Conservation (phyloP, 2,888 invertebrate genomes). For the Notodonta dromedarius region DNA sequence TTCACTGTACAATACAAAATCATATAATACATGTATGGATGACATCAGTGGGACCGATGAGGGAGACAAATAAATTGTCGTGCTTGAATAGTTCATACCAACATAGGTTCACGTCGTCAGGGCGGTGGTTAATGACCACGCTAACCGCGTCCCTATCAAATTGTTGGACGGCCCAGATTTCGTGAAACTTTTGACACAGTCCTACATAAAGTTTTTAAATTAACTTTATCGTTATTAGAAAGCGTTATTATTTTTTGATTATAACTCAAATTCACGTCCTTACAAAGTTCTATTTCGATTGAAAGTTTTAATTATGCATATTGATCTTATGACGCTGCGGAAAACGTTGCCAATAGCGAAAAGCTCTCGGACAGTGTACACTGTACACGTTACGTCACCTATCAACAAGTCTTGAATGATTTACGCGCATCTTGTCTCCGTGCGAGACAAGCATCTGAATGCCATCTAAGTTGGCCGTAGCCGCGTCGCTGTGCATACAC, state of each 20-base stretch:
- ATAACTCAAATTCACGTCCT: conserved; percentile 19
- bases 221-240: conserved; percentile 20
- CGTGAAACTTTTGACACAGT: conserved; percentile 26
- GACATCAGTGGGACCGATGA: conserved; percentile 12
- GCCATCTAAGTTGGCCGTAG: conserved; percentile 45
- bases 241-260: neutral
- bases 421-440: conserved; percentile 38
- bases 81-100: neutral
- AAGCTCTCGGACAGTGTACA: conserved; percentile 18
- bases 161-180: neutral
- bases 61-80: neutral
- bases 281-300: conserved; percentile 13
- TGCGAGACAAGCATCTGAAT: conserved; percentile 45
- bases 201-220: conserved; percentile 26
- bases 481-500: conserved; percentile 26
- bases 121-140: neutral
- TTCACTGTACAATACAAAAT: no score
- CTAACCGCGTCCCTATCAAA: neutral
- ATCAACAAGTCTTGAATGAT: conserved; percentile 37
- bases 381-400: conserved; percentile 15
- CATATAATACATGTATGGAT: neutral
- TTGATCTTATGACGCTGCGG: no score
- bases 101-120: neutral
- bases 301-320: conserved; percentile 8
- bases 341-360: conserved; percentile 19